These are phyloP conservation scores for Enteromius viviparus DNA, from an alignment of 2,797 vertebrate species.

Conservation along the genomic window DNA sequence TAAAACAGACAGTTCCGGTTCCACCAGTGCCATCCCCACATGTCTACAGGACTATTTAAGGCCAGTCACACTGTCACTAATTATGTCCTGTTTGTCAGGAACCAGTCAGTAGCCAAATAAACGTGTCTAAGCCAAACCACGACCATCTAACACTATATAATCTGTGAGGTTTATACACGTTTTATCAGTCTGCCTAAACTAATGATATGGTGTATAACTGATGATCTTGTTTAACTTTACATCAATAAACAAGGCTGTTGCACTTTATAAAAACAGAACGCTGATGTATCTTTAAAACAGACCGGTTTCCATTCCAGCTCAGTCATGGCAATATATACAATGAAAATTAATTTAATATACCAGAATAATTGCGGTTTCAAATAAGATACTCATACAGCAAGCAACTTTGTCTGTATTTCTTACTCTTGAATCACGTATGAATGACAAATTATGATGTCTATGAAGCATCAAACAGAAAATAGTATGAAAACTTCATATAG, in stretches of 20 bases:
- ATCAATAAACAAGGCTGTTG: background rate
- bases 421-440: background rate
- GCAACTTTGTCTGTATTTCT: background rate
- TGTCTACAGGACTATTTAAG: slow-evolving; percentile 34
- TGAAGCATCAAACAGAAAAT: too few relatives aligned
- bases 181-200: background rate
- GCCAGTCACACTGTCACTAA: slow-evolving; percentile 29
- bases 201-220: background rate
- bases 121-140: background rate
- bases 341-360: background rate
- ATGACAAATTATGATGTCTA: background rate
- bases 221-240: background rate
- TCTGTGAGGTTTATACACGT: background rate
- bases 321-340: background rate
- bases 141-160: background rate
- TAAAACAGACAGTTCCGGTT: slow-evolving; percentile 34
- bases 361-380: background rate
- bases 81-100: slow-evolving; percentile 20
- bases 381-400: background rate
- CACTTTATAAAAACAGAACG: background rate
- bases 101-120: background rate
- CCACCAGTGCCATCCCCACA: slow-evolving; percentile 37
- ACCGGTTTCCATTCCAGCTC: background rate
- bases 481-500: too few relatives aligned
- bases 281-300: background rate